Conservation (phyloP, 2,113 vertebrate genomes). For the Hoplias malabaricus region DNA sequence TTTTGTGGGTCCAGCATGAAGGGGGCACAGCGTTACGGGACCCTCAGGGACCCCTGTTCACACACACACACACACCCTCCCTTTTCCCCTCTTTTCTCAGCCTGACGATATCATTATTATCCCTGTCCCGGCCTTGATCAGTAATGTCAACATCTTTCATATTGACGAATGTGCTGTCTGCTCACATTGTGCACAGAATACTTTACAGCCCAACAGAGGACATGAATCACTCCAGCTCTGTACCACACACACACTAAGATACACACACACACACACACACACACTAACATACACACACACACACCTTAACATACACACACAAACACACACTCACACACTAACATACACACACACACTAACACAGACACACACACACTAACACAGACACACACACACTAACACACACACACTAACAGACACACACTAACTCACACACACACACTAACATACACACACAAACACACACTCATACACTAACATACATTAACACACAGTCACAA, state of each 20-base stretch:
- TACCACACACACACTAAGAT: conserved; percentile 66
- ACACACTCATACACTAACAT: conserved; percentile 19
- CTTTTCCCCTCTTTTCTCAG: conserved; percentile 76
- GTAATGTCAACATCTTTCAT: conserved; percentile 98
- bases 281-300: conserved; percentile 30
- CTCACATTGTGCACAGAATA: conserved; percentile 95
- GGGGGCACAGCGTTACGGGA: conserved; percentile 46
- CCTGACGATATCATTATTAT: conserved; percentile 91
- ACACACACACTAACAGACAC: conserved; percentile 57
- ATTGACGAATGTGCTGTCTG: conserved; percentile 99
- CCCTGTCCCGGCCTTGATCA: conserved; percentile 97
- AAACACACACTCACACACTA: conserved; percentile 51
- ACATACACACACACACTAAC: conserved; percentile 28
- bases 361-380: conserved; percentile 14
- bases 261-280: conserved; percentile 45
- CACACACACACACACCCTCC: conserved; percentile 58
- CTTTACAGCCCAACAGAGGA: conserved; percentile 97
- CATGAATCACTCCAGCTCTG: conserved; percentile 96
- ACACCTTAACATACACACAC: conserved; percentile 26
- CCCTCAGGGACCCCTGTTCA: conserved; percentile 70
- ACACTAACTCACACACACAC: conserved; percentile 49
- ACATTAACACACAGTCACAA: conserved; percentile 18
- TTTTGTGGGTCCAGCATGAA: conserved; percentile 55
- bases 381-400: conserved; percentile 17
- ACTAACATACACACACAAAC: conserved; percentile 25